Base-by-base conservation (phyloP, 2,888 invertebrate genomes). In the Limenitis camilla region DNA sequence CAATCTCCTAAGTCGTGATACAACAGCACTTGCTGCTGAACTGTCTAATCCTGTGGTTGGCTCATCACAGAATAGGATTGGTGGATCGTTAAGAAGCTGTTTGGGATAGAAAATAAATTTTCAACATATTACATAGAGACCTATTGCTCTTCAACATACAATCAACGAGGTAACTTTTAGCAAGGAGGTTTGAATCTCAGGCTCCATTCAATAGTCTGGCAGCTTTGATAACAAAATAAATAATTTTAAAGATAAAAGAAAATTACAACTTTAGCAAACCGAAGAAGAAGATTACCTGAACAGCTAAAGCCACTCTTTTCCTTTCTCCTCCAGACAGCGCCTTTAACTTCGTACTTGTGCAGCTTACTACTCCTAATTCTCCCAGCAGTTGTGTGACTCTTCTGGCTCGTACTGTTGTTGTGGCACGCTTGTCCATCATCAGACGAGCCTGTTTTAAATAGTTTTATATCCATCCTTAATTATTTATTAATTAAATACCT, bases 21-120 rank as follows among this genome's bases (percentile, higher is more conserved):
- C 91, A 0, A 97, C 94, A 10, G 92, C 91, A 58, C 92, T 91
- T 0, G 98, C 96, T 71, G 93, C 95, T 77, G 91, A 97, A 63
- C 96, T 96, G 78, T 98, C 98, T 48, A 98, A 78, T 0, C 97
- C 96, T 0, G 96, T 96, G 0, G 97, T 97, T 0, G 96, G 96
- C 72, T 98, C 98, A 70, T 98, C 97, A 74, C 96, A 96, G 81
- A 97, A 97, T 47, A 98, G 79, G 51, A 98, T 90, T 4, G 93
- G 92, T 0, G 97, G 97, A 72, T 97, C 95, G 48, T 94, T 96
- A 49, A 97, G 85, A 7, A 96, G 88, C 94, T 95, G 74, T 39
- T 64, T 67, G 5, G 40, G 33, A 41, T n/a, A 19, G 11, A 19
- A 31, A 7, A 33, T 28, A 10, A 19, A 7, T 11, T 2, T 11